A percentile compares a stretch with the other conserved stretches of the same genome.
These are phyloP conservation scores for Chroicocephalus ridibundus DNA, from an alignment of 2,113 vertebrate genomes.

Conservation along the genomic window DNA sequence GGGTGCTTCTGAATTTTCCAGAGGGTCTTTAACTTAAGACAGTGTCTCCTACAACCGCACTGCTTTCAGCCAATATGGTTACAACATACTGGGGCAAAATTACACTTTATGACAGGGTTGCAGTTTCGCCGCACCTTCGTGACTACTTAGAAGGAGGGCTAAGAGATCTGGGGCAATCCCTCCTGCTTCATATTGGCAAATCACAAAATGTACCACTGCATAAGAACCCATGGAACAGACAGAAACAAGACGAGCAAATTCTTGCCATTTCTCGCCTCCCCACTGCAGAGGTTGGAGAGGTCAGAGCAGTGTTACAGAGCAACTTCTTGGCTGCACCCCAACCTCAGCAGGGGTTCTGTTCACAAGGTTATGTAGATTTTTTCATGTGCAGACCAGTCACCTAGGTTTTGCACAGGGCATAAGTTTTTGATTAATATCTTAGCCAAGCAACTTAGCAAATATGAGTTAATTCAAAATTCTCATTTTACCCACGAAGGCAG, in stretches of 20 bases:
- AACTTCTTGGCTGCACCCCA: not conserved
- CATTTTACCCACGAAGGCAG: fast-evolving
- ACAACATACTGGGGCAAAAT: not conserved
- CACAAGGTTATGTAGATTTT: not conserved
- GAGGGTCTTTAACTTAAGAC: not conserved
- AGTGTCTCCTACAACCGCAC: not conserved
- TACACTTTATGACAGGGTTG: not conserved
- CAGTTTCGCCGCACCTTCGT: not conserved
- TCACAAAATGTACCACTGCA: not conserved
- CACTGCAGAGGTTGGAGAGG: not conserved
- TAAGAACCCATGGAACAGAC: not conserved
- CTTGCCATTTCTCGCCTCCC: not conserved
- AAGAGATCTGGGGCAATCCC: not conserved
- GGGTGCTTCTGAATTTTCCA: not conserved
- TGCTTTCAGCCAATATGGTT: not conserved
- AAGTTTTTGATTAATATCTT: not conserved
- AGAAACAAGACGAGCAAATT: not conserved
- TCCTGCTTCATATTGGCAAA: not conserved
- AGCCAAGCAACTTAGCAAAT: not conserved
- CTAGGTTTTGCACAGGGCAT: not conserved
- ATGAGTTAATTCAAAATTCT: not conserved
- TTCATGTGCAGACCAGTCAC: not conserved
- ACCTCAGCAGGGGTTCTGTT: not conserved
- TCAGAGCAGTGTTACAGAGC: not conserved
- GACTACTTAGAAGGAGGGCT: not conserved